Percentiles rank a stretch among this genome's conserved stretches.
phyloP scores from a whole-genome alignment of 2,797 vertebrate species.

The Mus caroli region DNA sequence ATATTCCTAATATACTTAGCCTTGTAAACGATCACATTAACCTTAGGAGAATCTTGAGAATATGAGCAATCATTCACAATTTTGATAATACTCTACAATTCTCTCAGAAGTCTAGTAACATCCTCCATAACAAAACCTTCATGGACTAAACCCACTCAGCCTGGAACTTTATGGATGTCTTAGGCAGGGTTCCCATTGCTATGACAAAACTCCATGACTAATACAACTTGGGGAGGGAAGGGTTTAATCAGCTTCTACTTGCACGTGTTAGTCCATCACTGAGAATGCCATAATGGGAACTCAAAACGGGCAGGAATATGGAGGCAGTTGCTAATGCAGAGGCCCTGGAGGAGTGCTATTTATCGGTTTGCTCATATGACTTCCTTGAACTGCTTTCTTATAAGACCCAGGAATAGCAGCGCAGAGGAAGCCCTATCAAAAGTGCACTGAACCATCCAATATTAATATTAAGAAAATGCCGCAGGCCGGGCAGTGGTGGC shows the following conservation, averaged over 20 bases:
- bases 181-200: neutral
- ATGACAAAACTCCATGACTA: neutral
- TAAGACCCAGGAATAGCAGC: neutral
- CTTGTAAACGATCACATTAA: neutral
- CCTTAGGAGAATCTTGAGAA: neutral
- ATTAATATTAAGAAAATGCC: neutral
- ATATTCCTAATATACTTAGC: neutral
- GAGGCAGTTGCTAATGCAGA: neutral
- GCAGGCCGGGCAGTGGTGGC: too few species aligned
- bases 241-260: neutral
- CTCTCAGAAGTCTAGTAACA: neutral
- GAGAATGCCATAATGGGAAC: neutral
- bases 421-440: neutral
- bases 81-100: neutral
- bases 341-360: neutral
- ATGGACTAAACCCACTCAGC: neutral
- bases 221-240: neutral
- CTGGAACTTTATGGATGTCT: neutral
- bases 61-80: neutral
- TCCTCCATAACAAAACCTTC: neutral
- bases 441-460: neutral
- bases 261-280: neutral
- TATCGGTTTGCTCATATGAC: neutral
- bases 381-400: neutral
- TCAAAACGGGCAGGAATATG: neutral